Evolutionary conservation across 2,113 vertebrate species (phyloP).

Genomic region (Synchiropus splendidus): DNA sequence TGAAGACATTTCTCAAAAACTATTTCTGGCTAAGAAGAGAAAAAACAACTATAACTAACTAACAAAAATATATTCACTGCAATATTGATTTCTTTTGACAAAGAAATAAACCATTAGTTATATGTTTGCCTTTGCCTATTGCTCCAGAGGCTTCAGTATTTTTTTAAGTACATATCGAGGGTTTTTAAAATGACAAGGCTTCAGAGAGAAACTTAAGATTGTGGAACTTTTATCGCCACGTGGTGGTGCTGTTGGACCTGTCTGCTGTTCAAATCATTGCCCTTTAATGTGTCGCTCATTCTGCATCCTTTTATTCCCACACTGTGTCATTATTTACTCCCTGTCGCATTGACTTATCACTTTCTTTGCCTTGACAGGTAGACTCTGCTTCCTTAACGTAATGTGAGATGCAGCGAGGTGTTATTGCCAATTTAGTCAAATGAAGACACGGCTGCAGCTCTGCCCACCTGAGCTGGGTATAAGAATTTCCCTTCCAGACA

Average conservation of each 20-base stretch:
- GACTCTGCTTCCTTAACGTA: slow-evolving; percentile 34
- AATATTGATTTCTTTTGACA: too few relatives aligned
- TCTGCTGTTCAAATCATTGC: slow-evolving; percentile 14
- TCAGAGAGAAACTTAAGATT: too few relatives aligned
- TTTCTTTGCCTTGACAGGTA: slow-evolving; percentile 22
- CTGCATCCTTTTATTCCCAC: slow-evolving; percentile 28
- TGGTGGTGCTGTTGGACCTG: slow-evolving; percentile 75
- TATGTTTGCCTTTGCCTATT: too few relatives aligned
- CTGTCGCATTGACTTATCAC: slow-evolving; percentile 40
- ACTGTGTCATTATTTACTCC: slow-evolving; percentile 29
- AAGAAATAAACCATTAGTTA: too few relatives aligned
- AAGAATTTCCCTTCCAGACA: not conserved
- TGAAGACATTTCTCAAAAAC: too few relatives aligned
- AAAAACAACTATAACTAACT: too few relatives aligned
- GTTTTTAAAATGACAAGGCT: too few relatives aligned
- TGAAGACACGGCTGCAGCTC: slow-evolving; percentile 70
- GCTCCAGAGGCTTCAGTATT: too few relatives aligned
- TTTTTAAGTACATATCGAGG: too few relatives aligned
- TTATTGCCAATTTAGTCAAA: slow-evolving; percentile 75
- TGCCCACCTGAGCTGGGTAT: slow-evolving; percentile 70
- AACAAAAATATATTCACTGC: too few relatives aligned
- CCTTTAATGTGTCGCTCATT: slow-evolving; percentile 17
- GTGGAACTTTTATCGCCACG: slow-evolving; percentile 46
- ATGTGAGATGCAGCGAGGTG: slow-evolving; percentile 53
- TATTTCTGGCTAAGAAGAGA: too few relatives aligned